phyloP scores from a whole-genome alignment of 37 sponge, comb jelly and placozoan genomes.

The Mnemiopsis leidyi region DNA sequence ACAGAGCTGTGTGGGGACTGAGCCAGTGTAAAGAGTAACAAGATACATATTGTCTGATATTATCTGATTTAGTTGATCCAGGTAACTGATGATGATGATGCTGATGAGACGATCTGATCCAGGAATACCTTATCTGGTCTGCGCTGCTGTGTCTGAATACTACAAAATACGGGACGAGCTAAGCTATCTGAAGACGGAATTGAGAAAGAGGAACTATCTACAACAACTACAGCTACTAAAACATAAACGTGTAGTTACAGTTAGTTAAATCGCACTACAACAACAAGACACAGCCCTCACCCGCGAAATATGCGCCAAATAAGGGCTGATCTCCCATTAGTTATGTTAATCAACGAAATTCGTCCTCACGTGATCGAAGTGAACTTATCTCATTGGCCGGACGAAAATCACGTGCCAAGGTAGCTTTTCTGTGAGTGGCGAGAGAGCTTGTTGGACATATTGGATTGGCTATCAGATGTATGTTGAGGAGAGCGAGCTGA shows the following conservation, averaged over 20 bases:
- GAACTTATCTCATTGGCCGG: background rate
- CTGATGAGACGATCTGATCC: background rate
- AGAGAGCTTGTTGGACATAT: background rate
- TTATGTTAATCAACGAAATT: slow-evolving; percentile 48
- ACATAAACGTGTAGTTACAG: background rate
- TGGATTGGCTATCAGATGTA: slow-evolving; percentile 10
- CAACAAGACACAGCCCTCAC: slow-evolving; percentile 3
- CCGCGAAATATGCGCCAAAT: slow-evolving; percentile 31
- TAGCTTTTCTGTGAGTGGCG: background rate
- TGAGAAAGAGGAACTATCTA: background rate
- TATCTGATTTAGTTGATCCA: background rate
- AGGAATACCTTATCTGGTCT: background rate
- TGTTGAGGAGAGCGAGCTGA: background rate
- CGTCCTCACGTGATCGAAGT: background rate
- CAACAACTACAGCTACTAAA: background rate
- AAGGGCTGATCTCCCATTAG: slow-evolving; percentile 45
- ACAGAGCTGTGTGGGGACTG: slow-evolving; percentile 32
- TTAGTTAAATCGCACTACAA: slow-evolving; percentile 12
- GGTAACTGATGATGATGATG: too few relatives aligned
- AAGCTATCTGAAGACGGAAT: background rate
- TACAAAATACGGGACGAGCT: background rate
- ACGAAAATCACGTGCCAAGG: background rate
- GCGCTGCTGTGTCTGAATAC: background rate
- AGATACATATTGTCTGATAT: background rate
- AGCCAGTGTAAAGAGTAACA: slow-evolving; percentile 10